These are phyloP conservation scores for Sebastes matsubarae DNA, from an alignment of 2,797 vertebrate genomes.

Conservation along the genomic window DNA sequence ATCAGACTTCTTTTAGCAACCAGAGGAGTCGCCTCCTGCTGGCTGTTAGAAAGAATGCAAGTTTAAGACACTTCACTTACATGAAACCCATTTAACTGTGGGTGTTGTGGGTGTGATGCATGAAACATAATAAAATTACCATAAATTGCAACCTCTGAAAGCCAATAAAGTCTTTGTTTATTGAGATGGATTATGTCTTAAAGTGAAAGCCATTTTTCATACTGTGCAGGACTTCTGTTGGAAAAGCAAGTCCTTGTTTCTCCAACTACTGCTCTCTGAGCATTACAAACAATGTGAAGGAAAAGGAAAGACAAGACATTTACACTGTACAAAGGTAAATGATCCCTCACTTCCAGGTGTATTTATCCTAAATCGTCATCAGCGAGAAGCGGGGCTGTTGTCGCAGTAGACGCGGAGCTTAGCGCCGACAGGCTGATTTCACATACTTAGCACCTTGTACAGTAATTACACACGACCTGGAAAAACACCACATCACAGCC, in stretches of 20 bases:
- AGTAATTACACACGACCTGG: constrained; percentile 17
- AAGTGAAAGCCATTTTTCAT: not conserved
- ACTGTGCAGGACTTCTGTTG: not conserved
- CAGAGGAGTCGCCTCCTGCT: no score
- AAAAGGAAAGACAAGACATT: not conserved
- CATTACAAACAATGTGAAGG: not conserved
- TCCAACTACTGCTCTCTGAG: not conserved
- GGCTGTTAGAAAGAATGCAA: no score
- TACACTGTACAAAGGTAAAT: not conserved
- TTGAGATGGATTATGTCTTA: not conserved
- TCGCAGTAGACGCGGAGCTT: not conserved
- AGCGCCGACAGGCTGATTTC: constrained; percentile 1
- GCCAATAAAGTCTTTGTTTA: not conserved
- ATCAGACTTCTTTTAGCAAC: no score
- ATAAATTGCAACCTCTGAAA: not conserved
- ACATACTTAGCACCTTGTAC: constrained; percentile 16
- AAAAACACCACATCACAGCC: not conserved
- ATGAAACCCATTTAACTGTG: not conserved
- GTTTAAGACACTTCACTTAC: no score
- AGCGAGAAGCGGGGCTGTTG: not conserved
- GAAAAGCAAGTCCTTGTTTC: not conserved
- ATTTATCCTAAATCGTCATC: not conserved
- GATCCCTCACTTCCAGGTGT: not conserved
- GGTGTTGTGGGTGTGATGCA: not conserved
- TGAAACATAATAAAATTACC: constrained; percentile 1